Evolutionary conservation across 2,113 vertebrate genomes (phyloP), one percentile per base, ranked within the genome.

Genomic region (Pituophis catenifer): DNA sequence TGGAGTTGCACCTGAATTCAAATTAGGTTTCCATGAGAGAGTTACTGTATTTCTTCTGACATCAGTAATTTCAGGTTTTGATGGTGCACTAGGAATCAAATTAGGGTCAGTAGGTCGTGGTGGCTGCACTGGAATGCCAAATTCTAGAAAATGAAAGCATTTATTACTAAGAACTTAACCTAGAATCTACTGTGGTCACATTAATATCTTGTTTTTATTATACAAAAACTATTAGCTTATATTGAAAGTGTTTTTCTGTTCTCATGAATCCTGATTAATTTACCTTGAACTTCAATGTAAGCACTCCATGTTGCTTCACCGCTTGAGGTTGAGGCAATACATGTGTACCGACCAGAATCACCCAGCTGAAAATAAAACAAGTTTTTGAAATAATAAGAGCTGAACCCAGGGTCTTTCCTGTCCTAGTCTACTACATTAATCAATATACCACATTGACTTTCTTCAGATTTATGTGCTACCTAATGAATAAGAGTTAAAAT

Each of bases 281-380:
- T 98, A 99, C 99, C 99, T 98, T 99, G 99, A 85, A 99, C 98
- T 95, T 99, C 99, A 92, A 99, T 98, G 97, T 98, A 98, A 0
- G 99, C 98, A 53, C 98, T 99, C 99, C 99, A 99, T 0, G 99
- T 98, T 1, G 99, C 99, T 96, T 99, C 99, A 1, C 99, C 99
- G 1, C 99, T 99, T 88, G 99, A 98, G 33, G 99, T 99, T 44
- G 99, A 99, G 33, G 99, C 99, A 0, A 98, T 98, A 97, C 99
- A 99, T 93, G 99, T 99, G 97, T 99, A 99, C 90, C 98, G 98
- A 89, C 99, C 99, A 0, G 98, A 99, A 97, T 99, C 99, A 0
- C 99, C 98, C 94, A 99, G 98, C 99, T 99, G 98, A 93, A 93
- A 3, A 90, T 88, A 94, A 65, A 96, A 97, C 54, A 97, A 94